Conservation (phyloP, 2,888 invertebrate genomes). For the Myathropa florea region DNA sequence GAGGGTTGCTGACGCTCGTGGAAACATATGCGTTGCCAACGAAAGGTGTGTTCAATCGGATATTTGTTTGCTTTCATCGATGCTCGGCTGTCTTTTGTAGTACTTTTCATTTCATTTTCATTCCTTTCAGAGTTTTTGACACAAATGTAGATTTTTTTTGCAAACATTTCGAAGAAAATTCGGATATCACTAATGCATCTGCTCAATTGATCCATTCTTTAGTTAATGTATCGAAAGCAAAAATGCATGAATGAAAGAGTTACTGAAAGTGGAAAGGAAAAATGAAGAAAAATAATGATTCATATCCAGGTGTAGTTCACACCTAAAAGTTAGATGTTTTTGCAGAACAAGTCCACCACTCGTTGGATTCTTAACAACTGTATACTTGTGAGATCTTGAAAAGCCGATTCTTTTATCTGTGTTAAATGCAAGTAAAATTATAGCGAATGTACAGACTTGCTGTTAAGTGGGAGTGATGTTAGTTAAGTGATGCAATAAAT, state of each 20-base stretch:
- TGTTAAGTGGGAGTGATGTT: no score
- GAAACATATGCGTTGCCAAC: constrained; percentile 54
- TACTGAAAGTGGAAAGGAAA: constrained; percentile 35
- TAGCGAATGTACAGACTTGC: no score
- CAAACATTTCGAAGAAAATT: constrained; percentile 17
- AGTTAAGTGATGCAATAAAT: no score
- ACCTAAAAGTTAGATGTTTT: no score
- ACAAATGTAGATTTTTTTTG: constrained; percentile 50
- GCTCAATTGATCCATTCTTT: constrained; percentile 58
- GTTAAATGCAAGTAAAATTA: no score
- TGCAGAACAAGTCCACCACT: no score
- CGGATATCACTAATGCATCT: constrained; percentile 40
- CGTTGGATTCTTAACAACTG: background rate
- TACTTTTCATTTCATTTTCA: constrained; percentile 54
- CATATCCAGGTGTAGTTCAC: constrained; percentile 24
- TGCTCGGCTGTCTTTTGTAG: constrained; percentile 8
- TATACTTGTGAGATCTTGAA: background rate
- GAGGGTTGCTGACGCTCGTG: constrained; percentile 46
- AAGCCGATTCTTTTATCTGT: no score
- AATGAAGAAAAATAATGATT: constrained; percentile 17
- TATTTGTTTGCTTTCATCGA: constrained; percentile 41
- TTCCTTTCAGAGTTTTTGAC: constrained; percentile 46
- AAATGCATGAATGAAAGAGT: constrained; percentile 21
- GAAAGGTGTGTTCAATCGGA: constrained; percentile 56
- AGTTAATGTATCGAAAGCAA: constrained; percentile 42